A percentile compares a stretch with the other conserved stretches of the same genome.
Evolutionary conservation across 2,797 vertebrate species (phyloP).

Genomic region (Brotogeris chrysoptera): DNA sequence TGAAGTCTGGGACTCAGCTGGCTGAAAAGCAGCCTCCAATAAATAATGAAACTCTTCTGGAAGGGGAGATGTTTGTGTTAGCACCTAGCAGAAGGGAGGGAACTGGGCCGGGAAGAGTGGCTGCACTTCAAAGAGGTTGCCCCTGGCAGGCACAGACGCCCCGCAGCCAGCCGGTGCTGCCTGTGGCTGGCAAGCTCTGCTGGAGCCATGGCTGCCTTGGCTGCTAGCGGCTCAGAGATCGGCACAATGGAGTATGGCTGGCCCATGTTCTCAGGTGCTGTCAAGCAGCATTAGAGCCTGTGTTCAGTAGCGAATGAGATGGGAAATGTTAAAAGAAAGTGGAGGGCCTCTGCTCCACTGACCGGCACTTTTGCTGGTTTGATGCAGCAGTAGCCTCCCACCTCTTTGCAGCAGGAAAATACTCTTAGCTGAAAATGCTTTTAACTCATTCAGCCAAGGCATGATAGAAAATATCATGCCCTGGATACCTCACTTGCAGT

Average conservation of each 20-base stretch:
- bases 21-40: background rate
- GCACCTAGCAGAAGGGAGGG: conserved; percentile 22
- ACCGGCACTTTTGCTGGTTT: accelerated
- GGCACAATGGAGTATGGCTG: background rate
- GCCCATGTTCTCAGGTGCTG: background rate
- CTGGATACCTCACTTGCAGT: background rate
- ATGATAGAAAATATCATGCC: background rate
- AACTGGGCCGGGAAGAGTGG: background rate
- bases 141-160: background rate
- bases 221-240: background rate
- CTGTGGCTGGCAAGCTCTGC: background rate
- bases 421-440: background rate
- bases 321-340: background rate
- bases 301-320: background rate
- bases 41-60: conserved; percentile 51
- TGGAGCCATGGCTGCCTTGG: background rate
- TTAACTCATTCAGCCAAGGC: background rate
- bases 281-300: background rate
- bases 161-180: background rate
- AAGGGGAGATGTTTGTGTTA: conserved; percentile 18
- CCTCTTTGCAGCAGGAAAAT: background rate
- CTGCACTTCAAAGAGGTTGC: conserved; percentile 25
- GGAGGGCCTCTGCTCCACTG: background rate
- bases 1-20: background rate
- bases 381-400: accelerated